These are phyloP conservation scores for Acheta domesticus DNA, from an alignment of 2,888 invertebrate genomes.

Conservation along the genomic window DNA sequence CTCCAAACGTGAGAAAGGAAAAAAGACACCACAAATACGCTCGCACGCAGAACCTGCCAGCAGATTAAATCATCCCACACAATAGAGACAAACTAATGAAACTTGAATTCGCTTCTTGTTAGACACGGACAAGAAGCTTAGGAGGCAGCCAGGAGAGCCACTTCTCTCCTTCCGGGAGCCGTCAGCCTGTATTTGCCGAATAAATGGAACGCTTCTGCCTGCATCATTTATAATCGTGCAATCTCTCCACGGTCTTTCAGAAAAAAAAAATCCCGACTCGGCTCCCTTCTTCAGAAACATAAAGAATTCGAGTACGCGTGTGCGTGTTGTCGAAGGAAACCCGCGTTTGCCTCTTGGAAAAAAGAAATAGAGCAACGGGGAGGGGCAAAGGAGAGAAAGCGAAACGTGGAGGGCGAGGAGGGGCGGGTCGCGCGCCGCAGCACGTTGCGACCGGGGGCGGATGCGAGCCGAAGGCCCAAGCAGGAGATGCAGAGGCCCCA, in stretches of 20 bases:
- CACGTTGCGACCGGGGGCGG: neutral
- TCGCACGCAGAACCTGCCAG: too few species aligned
- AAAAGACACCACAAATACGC: too few species aligned
- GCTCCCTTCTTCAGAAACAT: neutral
- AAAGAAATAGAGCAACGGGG: neutral
- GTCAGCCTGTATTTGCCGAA: neutral
- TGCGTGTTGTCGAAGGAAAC: neutral
- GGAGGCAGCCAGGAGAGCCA: neutral
- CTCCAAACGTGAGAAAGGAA: too few species aligned
- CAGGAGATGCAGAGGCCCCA: neutral
- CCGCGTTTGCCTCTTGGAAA: neutral
- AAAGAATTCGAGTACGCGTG: neutral
- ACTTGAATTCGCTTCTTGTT: neutral
- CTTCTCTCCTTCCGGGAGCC: neutral
- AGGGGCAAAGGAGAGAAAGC: neutral
- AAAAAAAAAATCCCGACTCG: neutral
- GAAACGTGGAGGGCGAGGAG: neutral
- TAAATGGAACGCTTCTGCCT: conserved; percentile 1
- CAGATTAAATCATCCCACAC: too few species aligned
- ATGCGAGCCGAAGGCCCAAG: neutral
- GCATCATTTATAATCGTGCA: conserved; percentile 5
- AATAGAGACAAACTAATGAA: neutral
- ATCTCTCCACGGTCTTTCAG: neutral
- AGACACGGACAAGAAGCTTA: conserved; percentile 1
- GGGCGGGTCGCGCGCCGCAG: neutral